Conservation (phyloP, 2,888 invertebrate species). For the Agonopterix arenella region DNA sequence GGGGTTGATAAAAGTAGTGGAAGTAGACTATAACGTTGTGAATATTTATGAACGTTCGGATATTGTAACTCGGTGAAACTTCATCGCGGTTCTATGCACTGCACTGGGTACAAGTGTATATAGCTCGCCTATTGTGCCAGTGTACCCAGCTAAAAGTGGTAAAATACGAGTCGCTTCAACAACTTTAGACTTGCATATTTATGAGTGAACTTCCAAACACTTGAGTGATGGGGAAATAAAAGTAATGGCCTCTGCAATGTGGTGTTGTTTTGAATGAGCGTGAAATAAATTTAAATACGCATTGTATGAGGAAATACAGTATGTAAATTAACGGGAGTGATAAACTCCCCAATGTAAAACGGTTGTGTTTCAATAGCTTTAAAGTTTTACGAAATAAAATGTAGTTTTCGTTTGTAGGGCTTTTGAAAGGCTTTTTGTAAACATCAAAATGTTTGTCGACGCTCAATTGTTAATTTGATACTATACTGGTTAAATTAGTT, state of each 20-base stretch:
- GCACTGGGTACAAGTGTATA: constrained; percentile 13
- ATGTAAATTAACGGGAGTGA: no score
- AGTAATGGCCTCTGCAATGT: constrained; percentile 47
- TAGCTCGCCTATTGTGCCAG: constrained; percentile 44
- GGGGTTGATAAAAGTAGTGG: constrained; percentile 42
- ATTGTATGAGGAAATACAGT: background rate
- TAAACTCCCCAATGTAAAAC: no score
- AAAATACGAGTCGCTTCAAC: constrained; percentile 54
- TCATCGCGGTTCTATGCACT: constrained; percentile 35
- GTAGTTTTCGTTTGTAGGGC: no score
- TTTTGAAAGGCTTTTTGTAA: no score
- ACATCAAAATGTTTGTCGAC: no score
- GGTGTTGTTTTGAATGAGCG: constrained; percentile 14
- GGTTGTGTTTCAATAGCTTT: no score
- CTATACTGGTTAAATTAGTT: no score
- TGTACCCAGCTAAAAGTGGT: constrained; percentile 51
- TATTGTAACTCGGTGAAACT: constrained; percentile 57
- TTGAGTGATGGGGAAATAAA: constrained; percentile 64
- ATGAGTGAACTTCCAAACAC: constrained; percentile 63
- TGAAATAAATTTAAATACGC: constrained; percentile 5
- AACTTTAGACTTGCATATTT: constrained; percentile 63
- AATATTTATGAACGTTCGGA: constrained; percentile 65
- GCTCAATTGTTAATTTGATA: no score
- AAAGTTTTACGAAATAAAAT: no score
- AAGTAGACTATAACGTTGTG: constrained; percentile 45